Base-by-base conservation (phyloP, 1,140 invertebrate genomes). In the Ceratosolen solmsi region DNA sequence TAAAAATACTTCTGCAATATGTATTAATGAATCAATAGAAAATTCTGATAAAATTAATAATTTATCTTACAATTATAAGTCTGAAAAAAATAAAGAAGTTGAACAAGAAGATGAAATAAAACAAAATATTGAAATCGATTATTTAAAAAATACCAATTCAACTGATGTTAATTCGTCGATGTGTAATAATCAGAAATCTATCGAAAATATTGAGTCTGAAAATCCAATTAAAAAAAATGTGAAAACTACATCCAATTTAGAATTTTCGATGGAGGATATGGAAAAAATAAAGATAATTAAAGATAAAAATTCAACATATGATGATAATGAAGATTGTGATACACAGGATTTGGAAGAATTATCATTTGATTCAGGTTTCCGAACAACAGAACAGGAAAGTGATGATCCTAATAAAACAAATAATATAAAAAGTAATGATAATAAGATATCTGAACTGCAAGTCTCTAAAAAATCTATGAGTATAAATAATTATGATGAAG, bases 111-210 rank as follows among this genome's bases (percentile, higher is more conserved):
- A 41, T 15, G 41, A 25, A 3, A 11, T n/a, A n/a, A 25, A 49
- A 25, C 20, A n/a, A 49, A 25, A n/a, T 46, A 15, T 11, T 71
- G 8, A n/a, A n/a, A n/a, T 11, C 27, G 54, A 49, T 78, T 58
- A 11, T n/a, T 49, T 78, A 51, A 58, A 78, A 30, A 3, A 78
- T 68, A 33, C 58, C 65, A 65, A 78, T 58, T 8, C 75, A 78
- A 38, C 70, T 68, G 38, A 17, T 56, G 46, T 41, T 27, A 3
- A 54, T 51, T 30, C 9, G 54, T 27, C 1, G 1, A 27, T 63
- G n/a, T 68, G n/a, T 17, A 38, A 36, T 70, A 54, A 71, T 79
- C 25, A 33, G 70, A 63, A 79, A 54, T 46, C 46, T 54, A 38
- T 46, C 22, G 51, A 46, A 46, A 13, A 79, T 33, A 30, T 79